phyloP scores from a whole-genome alignment of 2,113 vertebrate species.

The Lutjanus erythropterus region DNA sequence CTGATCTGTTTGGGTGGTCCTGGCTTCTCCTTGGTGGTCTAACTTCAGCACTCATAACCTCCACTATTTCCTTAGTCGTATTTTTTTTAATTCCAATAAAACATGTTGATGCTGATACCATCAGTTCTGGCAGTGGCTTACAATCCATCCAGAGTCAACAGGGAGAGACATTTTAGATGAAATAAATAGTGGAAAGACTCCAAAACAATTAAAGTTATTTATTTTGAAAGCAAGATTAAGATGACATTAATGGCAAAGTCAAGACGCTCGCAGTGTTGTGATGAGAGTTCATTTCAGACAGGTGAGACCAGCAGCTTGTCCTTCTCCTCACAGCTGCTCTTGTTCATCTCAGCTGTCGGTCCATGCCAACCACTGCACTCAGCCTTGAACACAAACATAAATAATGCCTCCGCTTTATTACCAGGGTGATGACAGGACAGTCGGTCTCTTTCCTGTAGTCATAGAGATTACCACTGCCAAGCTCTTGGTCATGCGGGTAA shows the following conservation, averaged over 20 bases:
- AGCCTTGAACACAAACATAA: conserved; percentile 59
- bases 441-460: conserved; percentile 31
- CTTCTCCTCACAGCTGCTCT: conserved; percentile 55
- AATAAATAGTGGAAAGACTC: conserved; percentile 17
- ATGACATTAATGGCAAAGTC: conserved; percentile 7
- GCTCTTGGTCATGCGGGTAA: conserved; percentile 18
- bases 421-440: conserved; percentile 46
- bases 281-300: conserved; percentile 22
- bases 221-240: conserved; percentile 13
- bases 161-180: conserved; percentile 3
- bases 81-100: conserved; percentile 49
- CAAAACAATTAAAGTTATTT: conserved; percentile 19
- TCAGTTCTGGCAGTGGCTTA: conserved; percentile 7
- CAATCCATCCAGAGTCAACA: background rate
- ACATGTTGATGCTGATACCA: conserved; percentile 29
- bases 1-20: conserved; percentile 80
- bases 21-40: conserved; percentile 60
- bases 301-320: conserved; percentile 26
- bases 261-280: conserved; percentile 11
- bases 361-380: background rate
- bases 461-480: conserved; percentile 34
- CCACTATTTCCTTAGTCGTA: conserved; percentile 26
- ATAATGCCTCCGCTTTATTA: conserved; percentile 49
- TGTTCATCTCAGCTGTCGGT: conserved; percentile 31
- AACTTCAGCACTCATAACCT: conserved; percentile 29